These are phyloP conservation scores for Poecilus cupreus DNA, from an alignment of 2,888 invertebrate species.

Conservation along the genomic window DNA sequence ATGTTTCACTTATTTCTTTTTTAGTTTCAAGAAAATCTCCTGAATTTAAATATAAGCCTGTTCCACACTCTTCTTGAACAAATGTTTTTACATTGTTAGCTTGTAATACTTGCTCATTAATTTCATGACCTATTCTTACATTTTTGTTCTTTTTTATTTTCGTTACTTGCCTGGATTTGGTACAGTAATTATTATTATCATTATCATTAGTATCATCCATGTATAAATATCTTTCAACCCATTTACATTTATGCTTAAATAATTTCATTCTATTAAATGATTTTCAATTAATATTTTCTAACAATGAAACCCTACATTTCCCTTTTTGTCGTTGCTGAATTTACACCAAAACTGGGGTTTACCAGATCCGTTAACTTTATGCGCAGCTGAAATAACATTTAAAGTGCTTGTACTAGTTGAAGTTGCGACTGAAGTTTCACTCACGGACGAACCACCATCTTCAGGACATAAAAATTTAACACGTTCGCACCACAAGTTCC, in stretches of 20 bases:
- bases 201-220: slow-evolving; percentile 74
- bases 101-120: slow-evolving; percentile 69
- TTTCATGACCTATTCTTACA: slow-evolving; percentile 69
- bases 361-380: slow-evolving; percentile 66
- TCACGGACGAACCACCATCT: slow-evolving; percentile 72
- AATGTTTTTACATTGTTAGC: slow-evolving; percentile 70
- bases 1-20: slow-evolving; percentile 29
- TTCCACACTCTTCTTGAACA: not conserved
- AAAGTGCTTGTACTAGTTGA: slow-evolving; percentile 73
- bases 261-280: not conserved
- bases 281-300: not conserved
- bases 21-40: not conserved
- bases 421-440: slow-evolving; percentile 75
- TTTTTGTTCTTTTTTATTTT: not conserved
- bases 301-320: slow-evolving; percentile 48
- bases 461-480: slow-evolving; percentile 72
- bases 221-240: slow-evolving; percentile 77
- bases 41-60: not conserved
- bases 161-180: not conserved
- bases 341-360: slow-evolving; percentile 70
- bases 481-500: slow-evolving; percentile 78
- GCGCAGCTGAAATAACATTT: slow-evolving; percentile 71
- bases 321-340: slow-evolving; percentile 67
- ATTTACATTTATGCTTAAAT: slow-evolving; percentile 66
- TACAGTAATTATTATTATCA: slow-evolving; percentile 7